Evolutionary conservation across 2,888 invertebrate species (phyloP), one percentile per base, ranked within the genome.

Genomic region (Drosophila paranaensis): DNA sequence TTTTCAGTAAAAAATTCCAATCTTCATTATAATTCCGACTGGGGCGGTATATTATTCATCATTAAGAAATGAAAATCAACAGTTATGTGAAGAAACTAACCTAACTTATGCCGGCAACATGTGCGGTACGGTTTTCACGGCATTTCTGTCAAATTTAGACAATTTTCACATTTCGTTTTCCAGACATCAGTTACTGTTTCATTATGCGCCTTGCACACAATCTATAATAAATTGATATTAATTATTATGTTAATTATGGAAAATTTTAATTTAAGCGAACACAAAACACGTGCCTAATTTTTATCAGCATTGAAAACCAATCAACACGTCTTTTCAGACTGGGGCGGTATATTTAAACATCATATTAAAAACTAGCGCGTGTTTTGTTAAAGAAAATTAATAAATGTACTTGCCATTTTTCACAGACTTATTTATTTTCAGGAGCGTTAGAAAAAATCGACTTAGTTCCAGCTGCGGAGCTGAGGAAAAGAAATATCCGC

Each of bases 21-120:
- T 84, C 82, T 79, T 56, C 82, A 82, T 63, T 39, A 60, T 69
- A 60, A 42, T 73, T 83, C 79, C 76, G 86, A 86, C 85, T 83
- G 81, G 81, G 83, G 82, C 78, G 85, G 85, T 85, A 79, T 79
- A 58, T 30, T 14, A 30, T 66, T 53, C 86, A 83, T 79, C 86
- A 86, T 65, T n/a, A 16, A 48, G 40, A 10, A 42, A 50, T 40
- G 40, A 30, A n/a, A 3, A 10, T 35, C 14, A 5, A 10, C 20
- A 30, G 14, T 20, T 11, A 54, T 25, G 25, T 50, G 3, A 6
- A 27, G 37, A 14, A 79, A 79, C 71, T 79, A 75, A 79, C 75
- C 79, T 69, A 30, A 66, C 45, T 30, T 9, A 39, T 37, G 1
- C 14, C n/a, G 39, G 14, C 48, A 71, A 64, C 71, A 78, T 71